Evolutionary conservation across 53 echinoderm and acorn worm genomes (phyloP).

Genomic region (Echinometra lucunter): DNA sequence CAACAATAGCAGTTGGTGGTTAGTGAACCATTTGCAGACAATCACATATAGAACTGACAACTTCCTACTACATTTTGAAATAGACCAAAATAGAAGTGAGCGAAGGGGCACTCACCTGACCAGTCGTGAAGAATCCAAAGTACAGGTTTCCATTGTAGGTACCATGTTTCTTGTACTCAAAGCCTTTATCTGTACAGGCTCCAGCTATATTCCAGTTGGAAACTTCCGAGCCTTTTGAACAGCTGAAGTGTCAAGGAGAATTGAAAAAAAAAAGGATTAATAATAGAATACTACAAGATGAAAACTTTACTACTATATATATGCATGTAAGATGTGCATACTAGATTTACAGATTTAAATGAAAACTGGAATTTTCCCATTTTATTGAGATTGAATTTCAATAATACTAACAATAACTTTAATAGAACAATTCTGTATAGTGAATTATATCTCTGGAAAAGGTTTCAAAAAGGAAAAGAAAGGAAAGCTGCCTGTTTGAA

Average conservation of each 20-base stretch:
- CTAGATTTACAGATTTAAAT: not conserved
- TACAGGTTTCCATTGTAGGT: conserved; percentile 75
- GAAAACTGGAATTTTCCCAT: no score
- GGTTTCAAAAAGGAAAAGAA: no score
- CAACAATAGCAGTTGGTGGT: conserved; percentile 5
- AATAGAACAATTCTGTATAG: no score
- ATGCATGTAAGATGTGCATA: not conserved
- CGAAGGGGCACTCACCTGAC: conserved; percentile 72
- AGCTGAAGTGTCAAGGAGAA: conserved; percentile 31
- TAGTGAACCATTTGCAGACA: not conserved
- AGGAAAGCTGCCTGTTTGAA: no score
- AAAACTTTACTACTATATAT: not conserved
- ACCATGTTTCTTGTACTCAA: conserved; percentile 51
- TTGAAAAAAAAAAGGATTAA: not conserved
- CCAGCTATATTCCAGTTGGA: conserved; percentile 44
- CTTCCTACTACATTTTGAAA: not conserved
- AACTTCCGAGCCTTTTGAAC: conserved; percentile 57
- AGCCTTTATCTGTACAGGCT: conserved; percentile 22
- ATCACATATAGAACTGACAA: not conserved
- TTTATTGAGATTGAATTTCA: no score
- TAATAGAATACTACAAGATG: not conserved
- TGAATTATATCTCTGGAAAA: no score
- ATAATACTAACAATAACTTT: no score
- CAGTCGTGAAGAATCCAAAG: conserved; percentile 84
- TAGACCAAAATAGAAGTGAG: not conserved